Percentiles rank a stretch among this genome's conserved stretches.
These are phyloP conservation scores for Drosophila littoralis DNA, from an alignment of 1,140 invertebrate genomes.

Conservation along the genomic window DNA sequence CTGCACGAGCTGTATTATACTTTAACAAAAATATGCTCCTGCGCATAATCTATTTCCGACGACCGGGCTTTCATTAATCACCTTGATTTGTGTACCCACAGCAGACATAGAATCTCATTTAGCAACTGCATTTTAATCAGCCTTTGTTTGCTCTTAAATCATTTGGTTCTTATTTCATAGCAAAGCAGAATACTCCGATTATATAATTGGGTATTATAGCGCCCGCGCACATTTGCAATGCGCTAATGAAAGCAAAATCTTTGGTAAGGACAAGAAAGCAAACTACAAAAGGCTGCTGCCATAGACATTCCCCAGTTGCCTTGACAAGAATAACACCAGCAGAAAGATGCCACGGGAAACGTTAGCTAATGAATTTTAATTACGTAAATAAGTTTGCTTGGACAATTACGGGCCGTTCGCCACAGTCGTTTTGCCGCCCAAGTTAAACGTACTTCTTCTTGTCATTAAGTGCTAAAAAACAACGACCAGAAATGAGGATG, in stretches of 20 bases:
- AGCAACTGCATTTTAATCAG: slow-evolving; percentile 6
- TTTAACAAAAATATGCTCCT: too few relatives aligned
- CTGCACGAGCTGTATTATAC: not conserved
- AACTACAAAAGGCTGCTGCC: slow-evolving; percentile 9
- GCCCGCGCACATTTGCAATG: slow-evolving; percentile 24
- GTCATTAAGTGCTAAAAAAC: not conserved
- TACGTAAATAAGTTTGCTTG: slow-evolving; percentile 58
- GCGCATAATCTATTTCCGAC: not conserved
- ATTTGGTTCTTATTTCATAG: slow-evolving; percentile 5
- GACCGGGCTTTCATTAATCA: not conserved
- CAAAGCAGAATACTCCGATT: slow-evolving; percentile 1
- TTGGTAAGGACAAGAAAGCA: slow-evolving; percentile 8
- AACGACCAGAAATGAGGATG: not conserved
- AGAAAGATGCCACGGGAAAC: slow-evolving; percentile 11
- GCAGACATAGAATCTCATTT: not conserved
- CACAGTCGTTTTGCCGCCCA: slow-evolving; percentile 11
- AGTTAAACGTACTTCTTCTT: slow-evolving; percentile 11
- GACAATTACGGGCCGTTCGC: slow-evolving; percentile 21
- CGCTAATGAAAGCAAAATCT: slow-evolving; percentile 20
- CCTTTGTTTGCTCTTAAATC: not conserved
- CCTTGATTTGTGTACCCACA: not conserved
- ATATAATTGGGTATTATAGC: slow-evolving; percentile 8
- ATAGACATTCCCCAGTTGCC: slow-evolving; percentile 7
- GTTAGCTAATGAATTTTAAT: slow-evolving; percentile 73
- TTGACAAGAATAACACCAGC: slow-evolving; percentile 3